Conservation (phyloP, 2,797 vertebrate species). For the Hippopotamyrus pictus region DNA sequence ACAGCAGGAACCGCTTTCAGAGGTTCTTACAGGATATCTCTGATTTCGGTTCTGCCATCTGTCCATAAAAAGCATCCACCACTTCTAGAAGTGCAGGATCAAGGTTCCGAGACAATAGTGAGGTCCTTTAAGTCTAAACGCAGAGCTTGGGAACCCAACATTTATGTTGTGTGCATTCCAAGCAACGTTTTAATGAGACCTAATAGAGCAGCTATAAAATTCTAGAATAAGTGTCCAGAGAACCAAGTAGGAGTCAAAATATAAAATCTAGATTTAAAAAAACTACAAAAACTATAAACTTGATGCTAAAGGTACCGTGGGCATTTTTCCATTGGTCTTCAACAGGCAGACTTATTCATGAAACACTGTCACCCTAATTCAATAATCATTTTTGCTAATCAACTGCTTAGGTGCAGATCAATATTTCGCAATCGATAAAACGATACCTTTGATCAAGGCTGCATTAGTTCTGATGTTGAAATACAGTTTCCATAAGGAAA, state of each 20-base stretch:
- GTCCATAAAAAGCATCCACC: neutral
- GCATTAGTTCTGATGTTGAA: neutral
- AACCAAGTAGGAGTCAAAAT: neutral
- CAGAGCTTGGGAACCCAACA: neutral
- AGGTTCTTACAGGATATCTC: neutral
- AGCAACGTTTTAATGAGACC: neutral
- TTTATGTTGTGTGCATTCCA: neutral
- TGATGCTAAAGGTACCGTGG: neutral
- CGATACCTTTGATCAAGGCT: neutral
- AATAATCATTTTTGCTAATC: neutral
- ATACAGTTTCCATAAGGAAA: neutral
- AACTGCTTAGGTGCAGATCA: neutral
- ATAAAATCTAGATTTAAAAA: neutral
- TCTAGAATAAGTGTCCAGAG: neutral
- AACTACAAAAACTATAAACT: neutral
- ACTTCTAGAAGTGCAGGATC: neutral
- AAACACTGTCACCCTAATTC: neutral
- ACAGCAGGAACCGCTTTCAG: neutral
- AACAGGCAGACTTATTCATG: neutral
- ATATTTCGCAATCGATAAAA: neutral
- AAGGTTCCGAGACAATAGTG: neutral
- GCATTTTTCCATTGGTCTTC: neutral
- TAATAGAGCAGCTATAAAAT: neutral
- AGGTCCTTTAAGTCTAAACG: neutral
- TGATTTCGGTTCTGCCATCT: neutral